Conservation (phyloP, 2,113 vertebrate genomes). For the Patagioenas fasciata region DNA sequence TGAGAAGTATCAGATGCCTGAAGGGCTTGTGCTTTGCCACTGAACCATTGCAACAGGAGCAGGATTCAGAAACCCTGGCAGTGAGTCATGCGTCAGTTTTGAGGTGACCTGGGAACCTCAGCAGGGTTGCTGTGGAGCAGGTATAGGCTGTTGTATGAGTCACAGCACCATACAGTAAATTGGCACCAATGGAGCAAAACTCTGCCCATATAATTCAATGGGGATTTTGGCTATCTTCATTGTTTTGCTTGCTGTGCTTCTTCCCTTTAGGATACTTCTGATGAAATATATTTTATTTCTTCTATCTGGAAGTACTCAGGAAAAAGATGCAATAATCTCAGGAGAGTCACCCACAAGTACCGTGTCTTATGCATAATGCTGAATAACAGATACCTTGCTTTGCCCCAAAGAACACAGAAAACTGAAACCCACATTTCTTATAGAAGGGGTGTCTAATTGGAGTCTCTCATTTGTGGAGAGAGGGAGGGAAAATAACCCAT, state of each 20-base stretch:
- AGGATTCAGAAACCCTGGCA: background rate
- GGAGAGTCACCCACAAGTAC: background rate
- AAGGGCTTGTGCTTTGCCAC: background rate
- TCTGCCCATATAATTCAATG: background rate
- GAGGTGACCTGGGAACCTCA: background rate
- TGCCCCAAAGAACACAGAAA: background rate
- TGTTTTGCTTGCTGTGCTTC: background rate
- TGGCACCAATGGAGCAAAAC: background rate
- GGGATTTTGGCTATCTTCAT: background rate
- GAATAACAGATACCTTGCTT: background rate
- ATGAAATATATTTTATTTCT: conserved; percentile 2
- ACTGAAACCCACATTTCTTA: background rate
- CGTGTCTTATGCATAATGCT: background rate
- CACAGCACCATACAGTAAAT: background rate
- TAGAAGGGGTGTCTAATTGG: background rate
- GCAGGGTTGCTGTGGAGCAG: background rate
- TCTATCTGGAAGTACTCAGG: background rate
- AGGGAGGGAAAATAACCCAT: background rate
- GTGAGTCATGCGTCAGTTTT: background rate
- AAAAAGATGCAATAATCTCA: background rate
- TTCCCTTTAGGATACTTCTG: background rate
- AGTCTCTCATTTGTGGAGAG: background rate
- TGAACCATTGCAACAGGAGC: background rate
- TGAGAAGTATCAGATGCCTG: background rate
- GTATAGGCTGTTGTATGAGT: background rate